phyloP scores from a whole-genome alignment of 2,888 invertebrate genomes.

The Alloscopus bannaensis region DNA sequence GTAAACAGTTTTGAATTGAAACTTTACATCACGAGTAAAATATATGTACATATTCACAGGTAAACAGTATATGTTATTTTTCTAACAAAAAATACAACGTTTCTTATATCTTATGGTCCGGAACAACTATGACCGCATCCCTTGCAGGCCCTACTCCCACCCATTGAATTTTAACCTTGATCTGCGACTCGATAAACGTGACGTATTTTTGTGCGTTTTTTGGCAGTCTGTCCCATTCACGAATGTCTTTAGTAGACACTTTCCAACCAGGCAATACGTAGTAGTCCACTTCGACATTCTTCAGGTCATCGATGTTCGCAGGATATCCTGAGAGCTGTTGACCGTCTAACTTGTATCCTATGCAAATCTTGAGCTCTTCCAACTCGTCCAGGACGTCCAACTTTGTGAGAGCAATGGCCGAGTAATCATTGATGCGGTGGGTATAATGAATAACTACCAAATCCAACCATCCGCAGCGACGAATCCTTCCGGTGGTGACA shows the following conservation, averaged over 20 bases:
- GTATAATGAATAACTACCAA: slow-evolving; percentile 92
- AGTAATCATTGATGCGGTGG: slow-evolving; percentile 95
- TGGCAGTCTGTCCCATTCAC: not conserved
- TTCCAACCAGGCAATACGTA: slow-evolving; percentile 91
- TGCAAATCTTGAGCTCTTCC: slow-evolving; percentile 80
- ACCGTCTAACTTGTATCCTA: slow-evolving; percentile 87
- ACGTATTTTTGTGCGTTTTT: not conserved
- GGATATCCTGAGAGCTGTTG: slow-evolving; percentile 88
- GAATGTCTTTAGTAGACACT: not conserved
- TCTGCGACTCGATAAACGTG: not conserved
- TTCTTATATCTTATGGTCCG: not conserved
- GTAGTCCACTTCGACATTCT: slow-evolving; percentile 87
- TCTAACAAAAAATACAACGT: not conserved
- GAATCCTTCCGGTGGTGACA: slow-evolving; percentile 94
- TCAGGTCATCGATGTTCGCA: slow-evolving; percentile 87
- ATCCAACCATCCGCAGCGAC: slow-evolving; percentile 99
- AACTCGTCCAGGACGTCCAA: slow-evolving; percentile 92
- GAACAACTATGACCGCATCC: not conserved
- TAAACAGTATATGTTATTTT: not conserved
- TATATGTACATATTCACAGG: not conserved
- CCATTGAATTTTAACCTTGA: not conserved
- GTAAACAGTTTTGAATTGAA: too few relatives aligned
- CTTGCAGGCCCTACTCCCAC: not conserved
- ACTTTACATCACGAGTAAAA: too few relatives aligned
- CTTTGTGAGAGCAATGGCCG: slow-evolving; percentile 95